phyloP scores from a whole-genome alignment of 2,113 vertebrate species.

The Silurus asotus region DNA sequence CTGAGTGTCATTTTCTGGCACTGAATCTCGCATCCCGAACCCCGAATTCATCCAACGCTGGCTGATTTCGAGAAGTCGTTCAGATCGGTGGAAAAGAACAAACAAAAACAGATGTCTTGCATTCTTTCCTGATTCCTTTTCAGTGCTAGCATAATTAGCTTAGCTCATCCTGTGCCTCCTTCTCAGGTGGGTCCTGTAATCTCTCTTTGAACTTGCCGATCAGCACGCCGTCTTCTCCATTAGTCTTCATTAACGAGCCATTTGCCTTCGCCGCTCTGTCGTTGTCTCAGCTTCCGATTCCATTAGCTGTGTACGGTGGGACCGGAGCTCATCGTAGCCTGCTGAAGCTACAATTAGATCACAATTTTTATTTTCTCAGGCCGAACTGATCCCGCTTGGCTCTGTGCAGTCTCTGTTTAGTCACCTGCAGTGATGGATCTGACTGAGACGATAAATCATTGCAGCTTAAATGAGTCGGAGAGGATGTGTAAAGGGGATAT shows the following conservation, averaged over 20 bases:
- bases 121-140: constrained; percentile 23
- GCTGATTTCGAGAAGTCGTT: background rate
- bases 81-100: too few species aligned
- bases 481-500: background rate
- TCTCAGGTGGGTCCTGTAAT: constrained; percentile 45
- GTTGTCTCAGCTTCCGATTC: constrained; percentile 51
- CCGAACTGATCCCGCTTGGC: constrained; percentile 13
- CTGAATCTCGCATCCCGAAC: background rate
- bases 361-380: constrained; percentile 40
- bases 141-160: constrained; percentile 39
- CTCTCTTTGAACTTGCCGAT: constrained; percentile 44
- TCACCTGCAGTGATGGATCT: constrained; percentile 28
- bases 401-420: constrained; percentile 27
- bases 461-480: background rate
- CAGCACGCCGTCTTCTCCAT: constrained; percentile 37
- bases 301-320: constrained; percentile 45
- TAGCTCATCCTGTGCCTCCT: constrained; percentile 9
- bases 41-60: background rate
- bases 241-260: constrained; percentile 55
- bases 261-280: constrained; percentile 29
- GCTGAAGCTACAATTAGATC: constrained; percentile 43
- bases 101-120: constrained; percentile 1
- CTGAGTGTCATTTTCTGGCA: background rate
- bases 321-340: constrained; percentile 27
- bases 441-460: constrained; percentile 24